A percentile compares a stretch with the other conserved stretches of the same genome.
Evolutionary conservation across 1,140 invertebrate genomes (phyloP).

Genomic region (Lamellibrachia luymesi): DNA sequence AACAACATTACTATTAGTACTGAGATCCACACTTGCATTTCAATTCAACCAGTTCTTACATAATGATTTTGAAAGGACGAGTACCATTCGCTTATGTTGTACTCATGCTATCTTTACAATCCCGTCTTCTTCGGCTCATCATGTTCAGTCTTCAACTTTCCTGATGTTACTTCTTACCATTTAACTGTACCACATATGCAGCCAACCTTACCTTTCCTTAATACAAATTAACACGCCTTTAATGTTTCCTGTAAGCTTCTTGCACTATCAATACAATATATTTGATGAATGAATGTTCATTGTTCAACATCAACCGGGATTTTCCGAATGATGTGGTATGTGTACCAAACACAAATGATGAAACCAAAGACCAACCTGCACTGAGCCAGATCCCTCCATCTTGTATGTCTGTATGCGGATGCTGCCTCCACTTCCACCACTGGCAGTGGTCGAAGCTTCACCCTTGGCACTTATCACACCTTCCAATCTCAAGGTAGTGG

Average conservation of each 20-base stretch:
- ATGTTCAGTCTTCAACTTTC: too few species aligned
- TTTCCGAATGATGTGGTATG: background rate
- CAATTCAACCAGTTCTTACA: background rate
- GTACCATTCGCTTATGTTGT: background rate
- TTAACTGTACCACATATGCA: background rate
- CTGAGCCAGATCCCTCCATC: slow-evolving; percentile 39
- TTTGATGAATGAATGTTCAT: background rate
- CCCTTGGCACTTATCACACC: background rate
- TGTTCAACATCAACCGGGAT: background rate
- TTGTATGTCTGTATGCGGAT: slow-evolving; percentile 33
- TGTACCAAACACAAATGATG: background rate
- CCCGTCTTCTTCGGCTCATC: too few species aligned
- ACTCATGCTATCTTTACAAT: background rate
- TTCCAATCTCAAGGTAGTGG: slow-evolving; percentile 26
- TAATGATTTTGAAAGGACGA: too few species aligned
- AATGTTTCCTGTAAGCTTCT: background rate
- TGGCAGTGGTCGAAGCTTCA: background rate
- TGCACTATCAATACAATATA: background rate
- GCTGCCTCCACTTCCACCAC: slow-evolving; percentile 40
- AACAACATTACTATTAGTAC: background rate
- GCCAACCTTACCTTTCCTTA: too few species aligned
- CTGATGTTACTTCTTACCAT: too few species aligned
- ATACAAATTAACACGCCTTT: background rate
- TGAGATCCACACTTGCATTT: background rate
- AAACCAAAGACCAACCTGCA: slow-evolving; percentile 29